Conservation (phyloP, 2,797 vertebrate genomes). For the Halcyon leucocephala region DNA sequence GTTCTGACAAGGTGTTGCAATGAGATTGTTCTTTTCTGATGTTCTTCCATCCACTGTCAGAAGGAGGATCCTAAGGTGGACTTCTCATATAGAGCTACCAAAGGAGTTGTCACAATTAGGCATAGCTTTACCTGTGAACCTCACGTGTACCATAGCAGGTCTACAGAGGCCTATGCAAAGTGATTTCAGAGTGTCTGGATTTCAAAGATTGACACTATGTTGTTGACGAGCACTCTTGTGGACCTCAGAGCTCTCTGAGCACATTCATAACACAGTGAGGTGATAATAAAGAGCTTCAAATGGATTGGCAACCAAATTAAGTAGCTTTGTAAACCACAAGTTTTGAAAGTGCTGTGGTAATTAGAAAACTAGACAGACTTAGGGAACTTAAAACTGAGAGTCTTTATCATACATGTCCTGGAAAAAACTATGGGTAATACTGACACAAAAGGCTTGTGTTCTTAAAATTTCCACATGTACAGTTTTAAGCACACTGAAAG, state of each 20-base stretch:
- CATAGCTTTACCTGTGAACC: not conserved
- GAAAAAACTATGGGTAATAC: not conserved
- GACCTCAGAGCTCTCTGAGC: not conserved
- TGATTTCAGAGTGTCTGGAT: not conserved
- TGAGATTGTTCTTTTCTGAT: not conserved
- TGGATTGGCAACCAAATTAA: not conserved
- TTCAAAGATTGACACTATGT: not conserved
- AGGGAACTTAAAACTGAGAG: slow-evolving; percentile 5
- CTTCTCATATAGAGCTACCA: not conserved
- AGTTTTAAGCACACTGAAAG: not conserved
- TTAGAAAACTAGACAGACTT: not conserved
- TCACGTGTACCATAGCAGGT: not conserved
- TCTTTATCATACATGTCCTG: not conserved
- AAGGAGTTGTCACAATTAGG: not conserved
- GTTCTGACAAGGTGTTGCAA: not conserved
- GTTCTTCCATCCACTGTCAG: not conserved
- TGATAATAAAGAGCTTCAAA: not conserved
- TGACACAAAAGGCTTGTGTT: not conserved
- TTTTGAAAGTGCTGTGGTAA: slow-evolving; percentile 3
- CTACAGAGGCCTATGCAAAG: not conserved
- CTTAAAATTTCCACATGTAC: not conserved
- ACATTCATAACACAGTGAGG: not conserved
- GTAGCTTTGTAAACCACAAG: not conserved
- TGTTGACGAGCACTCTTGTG: not conserved
- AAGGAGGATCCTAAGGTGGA: not conserved